Evolutionary conservation across 2,113 vertebrate genomes (phyloP).

Genomic region (Helogale parvula): DNA sequence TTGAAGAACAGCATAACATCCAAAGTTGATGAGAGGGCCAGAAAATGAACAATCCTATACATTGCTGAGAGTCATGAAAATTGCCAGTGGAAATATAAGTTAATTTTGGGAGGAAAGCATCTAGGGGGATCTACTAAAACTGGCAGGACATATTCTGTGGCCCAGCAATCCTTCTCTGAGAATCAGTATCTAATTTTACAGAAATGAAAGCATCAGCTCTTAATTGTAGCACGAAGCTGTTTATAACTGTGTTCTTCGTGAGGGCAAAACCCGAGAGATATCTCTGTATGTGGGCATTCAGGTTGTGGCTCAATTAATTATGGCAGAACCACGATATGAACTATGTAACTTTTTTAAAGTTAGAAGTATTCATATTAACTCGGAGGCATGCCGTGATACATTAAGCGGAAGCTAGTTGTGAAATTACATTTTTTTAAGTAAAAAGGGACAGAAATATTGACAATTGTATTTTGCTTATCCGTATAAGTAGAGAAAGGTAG

Average conservation of each 20-base stretch:
- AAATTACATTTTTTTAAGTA: not conserved
- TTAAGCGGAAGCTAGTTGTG: not conserved
- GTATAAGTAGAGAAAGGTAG: not conserved
- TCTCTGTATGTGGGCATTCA: not conserved
- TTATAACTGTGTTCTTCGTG: not conserved
- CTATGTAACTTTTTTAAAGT: not conserved
- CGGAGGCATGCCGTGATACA: too few species aligned
- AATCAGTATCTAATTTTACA: not conserved
- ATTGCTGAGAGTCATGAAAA: not conserved
- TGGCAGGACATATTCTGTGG: too few species aligned
- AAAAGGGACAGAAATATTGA: not conserved
- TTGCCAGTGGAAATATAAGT: not conserved
- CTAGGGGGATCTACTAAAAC: too few species aligned
- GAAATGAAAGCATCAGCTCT: not conserved
- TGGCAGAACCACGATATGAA: rapidly evolving
- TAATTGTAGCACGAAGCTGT: not conserved
- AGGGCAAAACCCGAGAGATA: not conserved
- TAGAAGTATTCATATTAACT: not conserved
- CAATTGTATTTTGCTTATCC: not conserved
- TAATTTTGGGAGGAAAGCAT: not conserved
- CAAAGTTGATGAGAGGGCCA: not conserved
- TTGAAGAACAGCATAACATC: not conserved
- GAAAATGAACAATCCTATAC: not conserved
- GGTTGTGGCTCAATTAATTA: not conserved
- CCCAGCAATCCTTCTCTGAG: not conserved